A percentile compares a stretch with the other conserved stretches of the same genome.
These are phyloP conservation scores for Festucalex cinctus DNA, from an alignment of 2,113 vertebrate species.

Conservation along the genomic window DNA sequence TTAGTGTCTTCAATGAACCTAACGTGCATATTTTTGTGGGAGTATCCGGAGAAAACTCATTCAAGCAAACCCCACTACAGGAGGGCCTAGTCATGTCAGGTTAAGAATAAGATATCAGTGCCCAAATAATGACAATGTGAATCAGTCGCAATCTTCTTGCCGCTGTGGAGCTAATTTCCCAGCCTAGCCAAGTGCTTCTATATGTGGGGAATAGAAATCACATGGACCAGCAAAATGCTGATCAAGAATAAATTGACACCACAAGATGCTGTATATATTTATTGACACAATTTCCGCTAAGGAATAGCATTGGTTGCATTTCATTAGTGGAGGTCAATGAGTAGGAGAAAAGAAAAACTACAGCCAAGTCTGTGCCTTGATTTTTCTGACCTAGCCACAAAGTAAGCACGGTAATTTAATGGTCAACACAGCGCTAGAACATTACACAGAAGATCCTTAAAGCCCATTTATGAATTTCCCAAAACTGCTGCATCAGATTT, in stretches of 20 bases:
- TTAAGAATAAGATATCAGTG: too few species aligned
- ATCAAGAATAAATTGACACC: constrained; percentile 46
- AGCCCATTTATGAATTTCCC: constrained; percentile 2
- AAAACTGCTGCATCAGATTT: background rate
- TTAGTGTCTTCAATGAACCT: too few species aligned
- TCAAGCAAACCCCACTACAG: too few species aligned
- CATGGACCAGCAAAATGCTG: constrained; percentile 17
- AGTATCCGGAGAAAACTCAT: too few species aligned
- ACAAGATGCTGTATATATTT: constrained; percentile 53
- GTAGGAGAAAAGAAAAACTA: constrained; percentile 29
- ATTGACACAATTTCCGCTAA: constrained; percentile 57
- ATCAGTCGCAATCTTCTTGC: background rate
- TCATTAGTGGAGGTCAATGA: constrained; percentile 31
- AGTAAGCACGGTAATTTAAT: constrained; percentile 56
- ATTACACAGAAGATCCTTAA: constrained; percentile 42
- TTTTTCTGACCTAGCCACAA: constrained; percentile 52
- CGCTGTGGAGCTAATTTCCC: background rate
- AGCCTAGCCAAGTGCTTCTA: constrained; percentile 15
- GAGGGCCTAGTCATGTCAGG: too few species aligned
- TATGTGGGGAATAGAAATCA: constrained; percentile 45
- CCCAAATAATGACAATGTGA: too few species aligned
- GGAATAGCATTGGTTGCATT: constrained; percentile 35
- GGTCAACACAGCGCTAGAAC: constrained; percentile 49
- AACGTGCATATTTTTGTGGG: too few species aligned
- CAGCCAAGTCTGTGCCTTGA: constrained; percentile 53